These are phyloP conservation scores for Epinephelus moara DNA, from an alignment of 2,113 vertebrate species.

Conservation along the genomic window DNA sequence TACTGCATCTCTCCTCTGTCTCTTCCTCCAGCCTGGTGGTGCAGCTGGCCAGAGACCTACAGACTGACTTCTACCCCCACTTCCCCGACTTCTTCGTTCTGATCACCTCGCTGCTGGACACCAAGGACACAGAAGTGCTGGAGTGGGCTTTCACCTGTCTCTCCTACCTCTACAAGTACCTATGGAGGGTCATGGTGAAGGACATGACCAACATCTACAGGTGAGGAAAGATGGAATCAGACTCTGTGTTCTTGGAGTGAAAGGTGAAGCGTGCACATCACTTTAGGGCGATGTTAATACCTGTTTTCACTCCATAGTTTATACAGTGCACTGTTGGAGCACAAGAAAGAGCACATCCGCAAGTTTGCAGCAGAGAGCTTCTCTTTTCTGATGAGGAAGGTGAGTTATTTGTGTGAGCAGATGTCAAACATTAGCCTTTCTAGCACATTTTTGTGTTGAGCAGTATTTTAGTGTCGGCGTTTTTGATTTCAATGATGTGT, in stretches of 20 bases:
- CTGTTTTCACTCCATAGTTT: conserved; percentile 81
- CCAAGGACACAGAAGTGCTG: conserved; percentile 92
- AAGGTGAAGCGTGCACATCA: neutral
- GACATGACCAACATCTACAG: conserved; percentile 95
- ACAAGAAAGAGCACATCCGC: conserved; percentile 95
- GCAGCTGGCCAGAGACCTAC: conserved; percentile 96
- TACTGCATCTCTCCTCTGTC: neutral
- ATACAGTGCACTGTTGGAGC: conserved; percentile 93
- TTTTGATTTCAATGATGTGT: neutral
- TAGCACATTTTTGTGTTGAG: neutral
- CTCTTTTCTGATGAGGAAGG: conserved; percentile 98
- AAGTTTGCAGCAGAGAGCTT: conserved; percentile 99
- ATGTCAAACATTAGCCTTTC: neutral
- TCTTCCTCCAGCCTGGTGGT: conserved; percentile 89
- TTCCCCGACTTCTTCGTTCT: conserved; percentile 94
- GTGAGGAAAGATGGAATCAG: conserved; percentile 73
- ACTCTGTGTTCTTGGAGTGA: neutral
- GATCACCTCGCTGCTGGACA: conserved; percentile 92
- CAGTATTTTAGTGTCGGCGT: too few relatives aligned
- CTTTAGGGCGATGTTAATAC: neutral
- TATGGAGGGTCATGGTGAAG: conserved; percentile 97
- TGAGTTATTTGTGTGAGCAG: conserved; percentile 59
- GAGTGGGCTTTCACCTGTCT: conserved; percentile 96
- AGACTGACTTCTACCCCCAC: conserved; percentile 97
- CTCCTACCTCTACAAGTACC: conserved; percentile 97